Evolutionary conservation across 2,888 invertebrate species (phyloP).

Genomic region (Deroplatys truncata): DNA sequence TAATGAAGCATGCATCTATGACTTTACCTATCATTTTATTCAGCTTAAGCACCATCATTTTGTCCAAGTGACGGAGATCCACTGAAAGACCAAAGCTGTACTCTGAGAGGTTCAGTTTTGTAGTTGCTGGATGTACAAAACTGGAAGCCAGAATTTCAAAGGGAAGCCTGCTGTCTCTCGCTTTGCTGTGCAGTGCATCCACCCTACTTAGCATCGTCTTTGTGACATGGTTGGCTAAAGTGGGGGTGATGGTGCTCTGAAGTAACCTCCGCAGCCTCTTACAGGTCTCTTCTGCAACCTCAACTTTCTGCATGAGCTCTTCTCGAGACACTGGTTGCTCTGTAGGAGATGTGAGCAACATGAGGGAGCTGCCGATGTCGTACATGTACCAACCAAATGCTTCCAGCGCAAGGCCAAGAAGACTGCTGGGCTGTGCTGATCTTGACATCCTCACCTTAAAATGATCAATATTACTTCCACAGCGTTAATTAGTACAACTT

Average conservation of each 20-base stretch:
- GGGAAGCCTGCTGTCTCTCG: neutral
- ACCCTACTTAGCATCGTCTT: neutral
- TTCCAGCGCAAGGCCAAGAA: neutral
- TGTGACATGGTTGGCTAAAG: neutral
- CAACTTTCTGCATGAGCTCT: neutral
- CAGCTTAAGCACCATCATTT: neutral
- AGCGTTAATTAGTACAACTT: no score
- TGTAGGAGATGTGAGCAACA: neutral
- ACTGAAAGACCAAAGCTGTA: neutral
- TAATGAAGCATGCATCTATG: neutral
- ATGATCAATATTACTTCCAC: no score
- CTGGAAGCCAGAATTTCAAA: neutral
- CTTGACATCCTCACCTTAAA: neutral
- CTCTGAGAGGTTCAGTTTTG: neutral
- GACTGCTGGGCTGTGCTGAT: neutral
- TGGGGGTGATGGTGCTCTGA: neutral
- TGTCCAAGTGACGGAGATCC: neutral
- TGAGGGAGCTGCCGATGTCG: neutral
- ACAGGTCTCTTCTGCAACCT: neutral
- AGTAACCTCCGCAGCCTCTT: neutral
- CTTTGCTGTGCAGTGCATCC: neutral
- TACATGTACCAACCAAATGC: neutral
- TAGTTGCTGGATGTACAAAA: neutral
- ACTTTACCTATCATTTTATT: neutral
- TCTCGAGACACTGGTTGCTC: neutral